Conservation (phyloP, 2,797 vertebrate species). For the Anomalospiza imberbis region DNA sequence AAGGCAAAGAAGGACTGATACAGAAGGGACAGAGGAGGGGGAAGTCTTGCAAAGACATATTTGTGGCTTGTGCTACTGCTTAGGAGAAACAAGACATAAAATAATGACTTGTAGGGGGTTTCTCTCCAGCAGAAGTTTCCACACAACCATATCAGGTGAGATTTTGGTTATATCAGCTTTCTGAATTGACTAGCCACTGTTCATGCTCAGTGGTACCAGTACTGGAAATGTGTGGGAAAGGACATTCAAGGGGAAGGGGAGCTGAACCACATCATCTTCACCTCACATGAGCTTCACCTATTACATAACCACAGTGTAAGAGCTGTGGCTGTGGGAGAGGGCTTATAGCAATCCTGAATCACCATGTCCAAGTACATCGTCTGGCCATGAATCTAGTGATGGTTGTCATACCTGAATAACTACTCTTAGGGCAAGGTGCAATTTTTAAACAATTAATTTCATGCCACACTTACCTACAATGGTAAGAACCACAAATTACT, state of each 20-base stretch:
- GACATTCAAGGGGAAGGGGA: neutral
- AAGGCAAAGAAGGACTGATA: neutral
- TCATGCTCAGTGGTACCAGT: neutral
- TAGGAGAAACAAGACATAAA: neutral
- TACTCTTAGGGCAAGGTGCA: neutral
- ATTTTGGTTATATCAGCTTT: neutral
- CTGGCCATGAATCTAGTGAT: neutral
- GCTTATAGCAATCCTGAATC: neutral
- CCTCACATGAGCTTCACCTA: neutral
- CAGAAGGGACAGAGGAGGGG: neutral
- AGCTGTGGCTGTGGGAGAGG: neutral
- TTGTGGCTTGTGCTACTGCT: neutral
- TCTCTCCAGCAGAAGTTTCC: neutral
- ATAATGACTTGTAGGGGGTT: neutral
- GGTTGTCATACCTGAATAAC: neutral
- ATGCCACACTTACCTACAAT: neutral
- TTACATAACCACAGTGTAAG: neutral
- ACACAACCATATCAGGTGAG: neutral
- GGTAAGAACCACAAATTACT: neutral
- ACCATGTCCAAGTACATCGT: neutral
- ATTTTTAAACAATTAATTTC: neutral
- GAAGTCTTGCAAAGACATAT: neutral
- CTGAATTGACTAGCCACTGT: neutral
- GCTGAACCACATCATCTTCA: neutral
- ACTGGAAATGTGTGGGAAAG: neutral